Evolutionary conservation across 2,113 vertebrate genomes (phyloP).

Genomic region (Neotoma lepida): DNA sequence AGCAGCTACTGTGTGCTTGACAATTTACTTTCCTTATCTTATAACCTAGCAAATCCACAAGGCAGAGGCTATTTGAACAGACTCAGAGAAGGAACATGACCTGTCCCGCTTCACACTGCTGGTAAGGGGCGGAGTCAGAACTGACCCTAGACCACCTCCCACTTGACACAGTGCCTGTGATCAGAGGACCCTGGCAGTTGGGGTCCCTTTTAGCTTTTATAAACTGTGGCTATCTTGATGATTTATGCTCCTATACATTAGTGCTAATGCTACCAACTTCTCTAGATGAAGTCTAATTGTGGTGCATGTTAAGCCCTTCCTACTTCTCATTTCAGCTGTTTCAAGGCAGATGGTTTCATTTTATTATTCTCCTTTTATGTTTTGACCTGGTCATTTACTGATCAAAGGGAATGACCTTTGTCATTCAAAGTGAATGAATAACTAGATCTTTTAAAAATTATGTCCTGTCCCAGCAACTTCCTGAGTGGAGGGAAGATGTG

Average conservation of each 20-base stretch:
- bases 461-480: neutral
- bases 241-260: neutral
- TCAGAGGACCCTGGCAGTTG: neutral
- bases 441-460: slow-evolving; percentile 1
- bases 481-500: neutral
- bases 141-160: neutral
- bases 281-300: neutral
- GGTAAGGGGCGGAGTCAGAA: neutral
- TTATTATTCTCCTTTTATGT: neutral
- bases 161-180: neutral
- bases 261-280: neutral
- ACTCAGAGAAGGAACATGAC: neutral
- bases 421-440: neutral
- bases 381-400: neutral
- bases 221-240: neutral
- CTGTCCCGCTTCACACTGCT: neutral
- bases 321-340: neutral
- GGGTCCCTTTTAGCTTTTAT: neutral
- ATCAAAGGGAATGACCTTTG: neutral
- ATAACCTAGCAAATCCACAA: neutral
- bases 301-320: neutral
- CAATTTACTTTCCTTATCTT: neutral
- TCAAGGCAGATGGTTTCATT: neutral
- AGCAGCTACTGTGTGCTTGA: slow-evolving; percentile 22
- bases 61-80: neutral